Evolutionary conservation across 1,140 invertebrate species (phyloP).

Genomic region (Laupala kohalensis): DNA sequence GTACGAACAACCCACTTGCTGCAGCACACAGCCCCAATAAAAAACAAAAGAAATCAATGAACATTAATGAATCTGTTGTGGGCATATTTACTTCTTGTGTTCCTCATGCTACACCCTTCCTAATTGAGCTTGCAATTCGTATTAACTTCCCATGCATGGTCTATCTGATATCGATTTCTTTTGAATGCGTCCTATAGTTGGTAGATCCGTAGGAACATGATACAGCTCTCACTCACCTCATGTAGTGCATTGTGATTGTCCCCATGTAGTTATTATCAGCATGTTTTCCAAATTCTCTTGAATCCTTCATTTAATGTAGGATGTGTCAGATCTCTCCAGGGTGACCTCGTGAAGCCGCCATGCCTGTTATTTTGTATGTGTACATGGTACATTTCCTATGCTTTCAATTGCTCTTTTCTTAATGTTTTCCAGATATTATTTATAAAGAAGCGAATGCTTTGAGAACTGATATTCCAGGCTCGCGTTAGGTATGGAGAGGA

Average conservation of each 20-base stretch:
- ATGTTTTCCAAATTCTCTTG: not conserved
- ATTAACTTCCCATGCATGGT: slow-evolving; percentile 12
- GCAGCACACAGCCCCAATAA: not conserved
- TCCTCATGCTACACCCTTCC: not conserved
- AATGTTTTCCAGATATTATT: not conserved
- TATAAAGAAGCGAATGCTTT: not conserved
- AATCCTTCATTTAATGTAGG: not conserved
- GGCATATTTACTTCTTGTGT: slow-evolving; percentile 7
- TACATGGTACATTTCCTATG: not conserved
- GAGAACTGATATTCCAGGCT: not conserved
- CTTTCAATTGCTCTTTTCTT: not conserved
- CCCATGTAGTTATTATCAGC: not conserved
- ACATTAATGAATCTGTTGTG: not conserved
- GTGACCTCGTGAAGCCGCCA: not conserved
- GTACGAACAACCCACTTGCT: no score
- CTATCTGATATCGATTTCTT: not conserved
- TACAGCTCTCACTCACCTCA: not conserved
- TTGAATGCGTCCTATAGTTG: not conserved
- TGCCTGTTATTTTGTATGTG: not conserved
- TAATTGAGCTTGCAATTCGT: not conserved
- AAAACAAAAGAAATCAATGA: not conserved
- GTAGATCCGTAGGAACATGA: not conserved
- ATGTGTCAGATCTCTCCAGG: not conserved
- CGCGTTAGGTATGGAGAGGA: not conserved
- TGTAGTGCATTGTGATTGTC: not conserved